phyloP scores from a whole-genome alignment of 2,888 invertebrate species.

The Coremacera marginata region DNA sequence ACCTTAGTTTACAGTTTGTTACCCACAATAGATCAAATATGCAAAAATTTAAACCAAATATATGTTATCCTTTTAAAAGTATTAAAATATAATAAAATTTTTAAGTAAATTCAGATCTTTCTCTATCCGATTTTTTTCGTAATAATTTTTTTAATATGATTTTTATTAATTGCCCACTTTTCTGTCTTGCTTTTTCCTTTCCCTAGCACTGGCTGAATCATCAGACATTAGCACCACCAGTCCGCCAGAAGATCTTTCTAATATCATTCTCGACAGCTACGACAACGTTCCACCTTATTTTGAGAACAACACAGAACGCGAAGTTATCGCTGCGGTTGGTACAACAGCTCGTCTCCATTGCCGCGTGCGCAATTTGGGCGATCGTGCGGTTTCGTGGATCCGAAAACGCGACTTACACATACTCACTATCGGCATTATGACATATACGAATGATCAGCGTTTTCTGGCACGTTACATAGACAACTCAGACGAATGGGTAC shows the following conservation, averaged over 20 bases:
- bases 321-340: constrained; percentile 86
- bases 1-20: too few species aligned
- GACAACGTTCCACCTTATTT: constrained; percentile 77
- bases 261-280: constrained; percentile 60
- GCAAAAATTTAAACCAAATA: too few species aligned
- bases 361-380: constrained; percentile 85
- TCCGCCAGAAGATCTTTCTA: constrained; percentile 55
- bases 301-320: constrained; percentile 85
- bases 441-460: constrained; percentile 81
- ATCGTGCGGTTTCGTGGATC: constrained; percentile 86
- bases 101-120: too few species aligned
- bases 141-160: too few species aligned
- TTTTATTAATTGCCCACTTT: neutral
- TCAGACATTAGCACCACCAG: neutral
- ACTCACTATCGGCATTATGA: constrained; percentile 78
- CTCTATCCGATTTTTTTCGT: too few species aligned
- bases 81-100: too few species aligned
- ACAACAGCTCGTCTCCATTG: constrained; percentile 88
- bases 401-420: constrained; percentile 85
- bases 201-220: constrained; percentile 17
- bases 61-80: too few species aligned
- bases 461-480: constrained; percentile 79
- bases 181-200: neutral
- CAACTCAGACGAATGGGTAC: constrained; percentile 80
- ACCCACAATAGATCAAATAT: too few species aligned